A percentile compares a stretch with the other conserved stretches of the same genome.
phyloP scores from a whole-genome alignment of 2,888 invertebrate species.

The Melanostoma scalare region DNA sequence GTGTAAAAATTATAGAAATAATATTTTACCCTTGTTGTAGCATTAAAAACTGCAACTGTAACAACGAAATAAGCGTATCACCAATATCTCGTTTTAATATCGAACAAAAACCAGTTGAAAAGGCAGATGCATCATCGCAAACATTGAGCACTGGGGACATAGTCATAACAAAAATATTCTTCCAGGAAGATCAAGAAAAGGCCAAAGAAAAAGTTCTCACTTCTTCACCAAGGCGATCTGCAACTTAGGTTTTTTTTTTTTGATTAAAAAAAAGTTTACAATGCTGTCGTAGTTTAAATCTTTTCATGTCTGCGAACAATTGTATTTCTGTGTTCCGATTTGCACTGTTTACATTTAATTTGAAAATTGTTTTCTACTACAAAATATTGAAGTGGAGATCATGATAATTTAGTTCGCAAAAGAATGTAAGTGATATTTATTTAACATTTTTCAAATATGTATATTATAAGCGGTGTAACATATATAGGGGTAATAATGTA shows the following conservation, averaged over 20 bases:
- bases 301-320: constrained; percentile 37
- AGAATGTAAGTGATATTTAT: constrained; percentile 67
- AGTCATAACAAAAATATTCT: constrained; percentile 92
- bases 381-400: constrained; percentile 12
- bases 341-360: constrained; percentile 34
- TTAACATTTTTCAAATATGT: constrained; percentile 53
- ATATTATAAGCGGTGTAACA: constrained; percentile 47
- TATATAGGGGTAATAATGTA: constrained; percentile 32
- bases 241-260: constrained; percentile 24
- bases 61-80: constrained; percentile 78
- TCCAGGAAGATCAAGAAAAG: constrained; percentile 84
- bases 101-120: constrained; percentile 76
- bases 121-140: constrained; percentile 87
- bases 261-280: constrained; percentile 1
- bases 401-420: constrained; percentile 41
- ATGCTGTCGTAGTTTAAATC: constrained; percentile 6
- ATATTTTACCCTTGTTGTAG: constrained; percentile 73
- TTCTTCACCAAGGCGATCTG: constrained; percentile 83
- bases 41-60: constrained; percentile 80
- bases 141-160: constrained; percentile 96
- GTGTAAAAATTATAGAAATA: not conserved
- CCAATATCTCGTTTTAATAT: constrained; percentile 73
- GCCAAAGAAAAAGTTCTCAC: constrained; percentile 83
- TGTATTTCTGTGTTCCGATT: constrained; percentile 25
- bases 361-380: constrained; percentile 30